Conservation (phyloP, 2,888 invertebrate species). For the Calephelis perditalis region DNA sequence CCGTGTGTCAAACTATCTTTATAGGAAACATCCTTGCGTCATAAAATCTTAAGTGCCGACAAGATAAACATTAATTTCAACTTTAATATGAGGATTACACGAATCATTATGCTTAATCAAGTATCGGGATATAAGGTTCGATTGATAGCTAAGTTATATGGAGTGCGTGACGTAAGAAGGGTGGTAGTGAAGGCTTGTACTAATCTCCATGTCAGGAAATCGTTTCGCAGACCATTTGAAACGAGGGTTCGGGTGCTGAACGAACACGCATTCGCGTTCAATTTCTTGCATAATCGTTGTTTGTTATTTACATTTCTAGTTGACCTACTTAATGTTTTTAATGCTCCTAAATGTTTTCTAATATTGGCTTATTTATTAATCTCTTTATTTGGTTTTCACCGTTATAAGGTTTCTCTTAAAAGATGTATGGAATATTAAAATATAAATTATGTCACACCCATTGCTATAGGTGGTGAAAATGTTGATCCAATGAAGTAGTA, state of each 20-base stretch:
- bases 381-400: conserved; percentile 1
- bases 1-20: conserved; percentile 73
- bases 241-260: conserved; percentile 59
- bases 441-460: too few relatives aligned
- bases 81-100: conserved; percentile 37
- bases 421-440: too few relatives aligned
- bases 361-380: conserved; percentile 7
- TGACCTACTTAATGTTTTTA: conserved; percentile 36
- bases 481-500: too few relatives aligned
- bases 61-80: conserved; percentile 38
- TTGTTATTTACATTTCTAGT: conserved; percentile 51
- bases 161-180: conserved; percentile 78
- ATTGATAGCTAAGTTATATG: conserved; percentile 44
- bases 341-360: conserved; percentile 4
- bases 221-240: conserved; percentile 77
- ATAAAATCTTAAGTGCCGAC: conserved; percentile 13
- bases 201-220: conserved; percentile 79
- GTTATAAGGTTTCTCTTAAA: background rate
- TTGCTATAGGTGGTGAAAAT: too few relatives aligned
- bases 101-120: conserved; percentile 30
- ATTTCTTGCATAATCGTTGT: conserved; percentile 67
- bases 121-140: conserved; percentile 51
- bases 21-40: conserved; percentile 36
- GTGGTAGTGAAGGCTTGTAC: conserved; percentile 76
- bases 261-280: conserved; percentile 69